A percentile compares a stretch with the other conserved stretches of the same genome.
phyloP scores from a whole-genome alignment of 2,888 invertebrate genomes.

The Hypomecis punctinalis region DNA sequence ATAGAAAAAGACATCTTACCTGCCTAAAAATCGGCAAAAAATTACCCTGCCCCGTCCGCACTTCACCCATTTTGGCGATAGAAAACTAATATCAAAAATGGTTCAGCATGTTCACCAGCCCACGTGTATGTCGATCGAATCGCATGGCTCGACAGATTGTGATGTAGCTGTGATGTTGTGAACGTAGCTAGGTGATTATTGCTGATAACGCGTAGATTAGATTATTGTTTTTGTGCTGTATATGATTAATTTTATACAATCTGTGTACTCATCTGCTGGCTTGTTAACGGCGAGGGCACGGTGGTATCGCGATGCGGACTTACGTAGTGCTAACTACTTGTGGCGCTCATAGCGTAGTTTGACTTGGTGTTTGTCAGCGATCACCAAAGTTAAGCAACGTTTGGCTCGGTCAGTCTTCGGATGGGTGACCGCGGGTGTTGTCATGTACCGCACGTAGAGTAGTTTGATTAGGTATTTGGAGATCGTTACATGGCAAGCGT shows the following conservation, averaged over 20 bases:
- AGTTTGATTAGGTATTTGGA: too few species aligned
- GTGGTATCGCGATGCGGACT: not conserved
- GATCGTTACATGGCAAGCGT: too few species aligned
- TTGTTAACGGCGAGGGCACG: not conserved
- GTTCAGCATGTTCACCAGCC: slow-evolving; percentile 16
- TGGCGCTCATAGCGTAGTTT: too few species aligned
- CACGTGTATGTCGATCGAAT: slow-evolving; percentile 13
- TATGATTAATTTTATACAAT: slow-evolving; percentile 20
- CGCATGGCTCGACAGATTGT: slow-evolving; percentile 21
- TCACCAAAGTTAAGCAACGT: too few species aligned
- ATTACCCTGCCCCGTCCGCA: slow-evolving; percentile 31
- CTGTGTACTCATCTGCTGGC: slow-evolving; percentile 7
- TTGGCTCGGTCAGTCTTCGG: too few species aligned
- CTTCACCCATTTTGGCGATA: slow-evolving; percentile 46
- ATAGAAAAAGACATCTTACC: slow-evolving; percentile 35
- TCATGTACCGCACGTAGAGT: too few species aligned
- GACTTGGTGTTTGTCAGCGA: too few species aligned
- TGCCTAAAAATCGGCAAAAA: slow-evolving; percentile 55
- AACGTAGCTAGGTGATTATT: slow-evolving; percentile 8
- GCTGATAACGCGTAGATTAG: slow-evolving; percentile 23
- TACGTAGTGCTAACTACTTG: too few species aligned
- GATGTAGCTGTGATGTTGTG: not conserved
- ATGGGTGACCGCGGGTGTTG: too few species aligned
- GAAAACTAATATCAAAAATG: slow-evolving; percentile 19
- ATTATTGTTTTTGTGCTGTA: slow-evolving; percentile 20